Evolutionary conservation across 2,797 vertebrate species (phyloP), one percentile per base, ranked within the genome.

Genomic region (Pipistrellus nathusii): DNA sequence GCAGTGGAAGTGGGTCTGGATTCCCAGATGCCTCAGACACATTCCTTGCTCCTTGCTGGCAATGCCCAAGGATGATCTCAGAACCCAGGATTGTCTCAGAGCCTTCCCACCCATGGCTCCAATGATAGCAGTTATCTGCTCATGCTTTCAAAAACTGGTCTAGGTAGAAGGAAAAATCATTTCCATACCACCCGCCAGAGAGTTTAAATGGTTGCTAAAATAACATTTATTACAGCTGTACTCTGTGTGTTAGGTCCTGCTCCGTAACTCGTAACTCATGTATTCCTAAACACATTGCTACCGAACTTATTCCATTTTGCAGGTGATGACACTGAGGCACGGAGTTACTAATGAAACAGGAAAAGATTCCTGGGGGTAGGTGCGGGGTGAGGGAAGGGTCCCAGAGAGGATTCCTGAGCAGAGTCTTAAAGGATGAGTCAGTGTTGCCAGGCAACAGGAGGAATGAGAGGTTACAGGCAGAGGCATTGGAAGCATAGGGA

Each of bases 371-470:
- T 81, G 18, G 17, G 21, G 10, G 11, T 66, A 23, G 21, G 35
- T 21, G n/a, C 11, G 1, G 8, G 41, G 46, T 66, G n/a, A 91
- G 51, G 64, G 91, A 86, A 27, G 32, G 0, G 35, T 69, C n/a
- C 41, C 12, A 2, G 62, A n/a, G 48, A 88, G 14, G 92, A 80
- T 64, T 91, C 57, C 46, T 80, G 91, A 93, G 30, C 27, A 20
- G 77, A 84, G 18, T 75, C 85, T 69, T 86, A 27, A 89, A 77
- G 72, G 66, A 55, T 48, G 72, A 92, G 21, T 48, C 57, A 85
- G 48, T 21, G 62, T 90, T 96, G 87, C 92, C 77, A 87, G 84
- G 93, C 92, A 94, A 95, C 90, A 1, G 1, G 35, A 13, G 46
- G 15, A 13, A 30, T 7, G 20, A 14, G 41, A 4, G 17, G 32